Evolutionary conservation across 2,113 vertebrate genomes (phyloP).

Genomic region (Lepus americanus): DNA sequence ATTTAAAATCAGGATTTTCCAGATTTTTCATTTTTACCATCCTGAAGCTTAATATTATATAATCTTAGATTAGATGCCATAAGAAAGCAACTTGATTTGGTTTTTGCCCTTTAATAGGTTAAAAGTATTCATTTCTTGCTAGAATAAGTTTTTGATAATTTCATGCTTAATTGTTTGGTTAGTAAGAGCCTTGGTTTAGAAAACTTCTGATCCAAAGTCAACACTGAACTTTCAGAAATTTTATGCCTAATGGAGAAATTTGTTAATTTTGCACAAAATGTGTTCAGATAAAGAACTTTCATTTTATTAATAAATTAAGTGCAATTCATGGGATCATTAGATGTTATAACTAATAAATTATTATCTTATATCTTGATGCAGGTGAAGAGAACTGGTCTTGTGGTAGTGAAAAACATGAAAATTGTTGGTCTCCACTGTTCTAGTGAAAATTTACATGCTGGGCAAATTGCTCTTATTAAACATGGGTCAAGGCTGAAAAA

Average conservation of each 20-base stretch:
- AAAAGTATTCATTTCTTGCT: slow-evolving; percentile 45
- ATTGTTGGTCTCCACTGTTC: slow-evolving; percentile 96
- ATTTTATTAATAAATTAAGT: slow-evolving; percentile 67
- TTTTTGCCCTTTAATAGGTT: slow-evolving; percentile 27
- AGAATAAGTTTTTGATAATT: slow-evolving; percentile 11
- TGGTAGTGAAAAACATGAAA: slow-evolving; percentile 93
- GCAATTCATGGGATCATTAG: slow-evolving; percentile 9
- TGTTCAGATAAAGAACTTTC: slow-evolving; percentile 58
- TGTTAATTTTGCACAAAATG: slow-evolving; percentile 12
- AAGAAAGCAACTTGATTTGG: slow-evolving; percentile 19
- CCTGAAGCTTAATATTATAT: slow-evolving; percentile 21
- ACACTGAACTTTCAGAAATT: slow-evolving; percentile 31
- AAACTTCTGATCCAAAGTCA: slow-evolving; percentile 62
- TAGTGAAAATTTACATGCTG: slow-evolving; percentile 94
- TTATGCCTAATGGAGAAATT: slow-evolving; percentile 10
- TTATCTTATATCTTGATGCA: slow-evolving; percentile 82
- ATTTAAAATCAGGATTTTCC: background rate
- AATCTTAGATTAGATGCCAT: background rate
- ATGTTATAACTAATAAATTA: slow-evolving; percentile 61
- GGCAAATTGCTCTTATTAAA: slow-evolving; percentile 95
- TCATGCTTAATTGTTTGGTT: slow-evolving; percentile 10
- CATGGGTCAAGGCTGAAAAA: slow-evolving; percentile 91
- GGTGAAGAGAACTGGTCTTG: slow-evolving; percentile 92
- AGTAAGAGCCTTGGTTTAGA: slow-evolving; percentile 41
- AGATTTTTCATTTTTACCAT: background rate